phyloP scores from a whole-genome alignment of 2,113 vertebrate genomes.

The Zosterops pallidus region DNA sequence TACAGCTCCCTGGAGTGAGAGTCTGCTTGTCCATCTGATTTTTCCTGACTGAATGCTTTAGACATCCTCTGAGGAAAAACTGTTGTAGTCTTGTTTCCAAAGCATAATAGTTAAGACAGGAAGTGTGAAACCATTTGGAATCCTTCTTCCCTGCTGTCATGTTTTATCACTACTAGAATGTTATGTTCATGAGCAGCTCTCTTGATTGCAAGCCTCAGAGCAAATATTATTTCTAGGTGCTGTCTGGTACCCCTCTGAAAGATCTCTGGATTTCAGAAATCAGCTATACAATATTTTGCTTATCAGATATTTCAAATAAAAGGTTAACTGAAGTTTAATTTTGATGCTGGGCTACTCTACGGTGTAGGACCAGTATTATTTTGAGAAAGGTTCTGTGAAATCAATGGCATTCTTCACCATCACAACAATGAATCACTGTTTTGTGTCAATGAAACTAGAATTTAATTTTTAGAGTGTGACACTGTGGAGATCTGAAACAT shows the following conservation, averaged over 20 bases:
- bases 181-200: not conserved
- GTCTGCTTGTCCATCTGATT: conserved; percentile 69
- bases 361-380: not conserved
- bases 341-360: not conserved
- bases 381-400: not conserved
- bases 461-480: not conserved
- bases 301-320: conserved; percentile 10
- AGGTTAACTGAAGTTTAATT: not conserved
- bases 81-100: conserved; percentile 14
- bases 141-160: conserved; percentile 54
- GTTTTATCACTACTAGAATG: conserved; percentile 34
- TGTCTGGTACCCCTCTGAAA: not conserved
- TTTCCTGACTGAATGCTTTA: conserved; percentile 52
- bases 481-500: not conserved
- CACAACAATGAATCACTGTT: not conserved
- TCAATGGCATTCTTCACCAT: not conserved
- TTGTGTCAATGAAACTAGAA: not conserved
- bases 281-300: not conserved
- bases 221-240: not conserved
- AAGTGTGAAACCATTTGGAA: conserved; percentile 60
- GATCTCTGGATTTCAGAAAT: not conserved
- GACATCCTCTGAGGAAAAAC: conserved; percentile 53
- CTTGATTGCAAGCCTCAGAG: conserved; percentile 30
- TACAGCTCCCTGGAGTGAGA: conserved; percentile 64
- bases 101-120: conserved; percentile 24